Base-by-base conservation (phyloP, 1,140 invertebrate genomes). In the Chlorops oryzae region DNA sequence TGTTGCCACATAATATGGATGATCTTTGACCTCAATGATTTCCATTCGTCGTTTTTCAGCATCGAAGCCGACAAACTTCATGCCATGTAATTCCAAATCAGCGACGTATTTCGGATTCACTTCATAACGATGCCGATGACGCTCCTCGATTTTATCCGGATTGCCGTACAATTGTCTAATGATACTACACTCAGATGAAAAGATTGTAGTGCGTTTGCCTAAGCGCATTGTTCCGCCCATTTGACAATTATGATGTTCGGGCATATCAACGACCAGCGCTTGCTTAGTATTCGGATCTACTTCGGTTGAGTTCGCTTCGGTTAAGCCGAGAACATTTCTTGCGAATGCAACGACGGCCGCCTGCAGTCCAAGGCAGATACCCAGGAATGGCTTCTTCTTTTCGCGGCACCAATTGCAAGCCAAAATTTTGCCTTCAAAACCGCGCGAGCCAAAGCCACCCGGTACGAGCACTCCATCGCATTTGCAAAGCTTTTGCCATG, bases 211-310 rank as follows among this genome's bases (percentile, higher is more conserved):
- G 57, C 94, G 81, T 66, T 88, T 91, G 10, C 97, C 97, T 9
- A 99, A 76, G 51, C 97, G 79, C 97, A 99, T 99, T 0, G 97
- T 99, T 20, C 95, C 97, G 5, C 97, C 97, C 79, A 97, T 86
- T 54, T 88, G 78, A 2, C 90, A 92, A 5, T 82, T 81, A 73
- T 94, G 91, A 72, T 98, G 92, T 77, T 99, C 97, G 0, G 95
- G 94, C 97, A 99, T 99, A 57, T 99, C 95, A 51, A 99, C 94
- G 2, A 99, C 88, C 23, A 98, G 75, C 20, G 89, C 86, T 67
- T 89, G 67, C 20, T 74, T 73, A 17, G 88, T 85, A 3, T 85
- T 71, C 0, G 82, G 78, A 60, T 89, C 78, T 22, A 93, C 85
- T 78, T 99, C 96, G 2, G 87, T 90, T 10, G 86, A 89, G 65